Base-by-base conservation (phyloP, 2,797 vertebrate species). In the Channa striata region DNA sequence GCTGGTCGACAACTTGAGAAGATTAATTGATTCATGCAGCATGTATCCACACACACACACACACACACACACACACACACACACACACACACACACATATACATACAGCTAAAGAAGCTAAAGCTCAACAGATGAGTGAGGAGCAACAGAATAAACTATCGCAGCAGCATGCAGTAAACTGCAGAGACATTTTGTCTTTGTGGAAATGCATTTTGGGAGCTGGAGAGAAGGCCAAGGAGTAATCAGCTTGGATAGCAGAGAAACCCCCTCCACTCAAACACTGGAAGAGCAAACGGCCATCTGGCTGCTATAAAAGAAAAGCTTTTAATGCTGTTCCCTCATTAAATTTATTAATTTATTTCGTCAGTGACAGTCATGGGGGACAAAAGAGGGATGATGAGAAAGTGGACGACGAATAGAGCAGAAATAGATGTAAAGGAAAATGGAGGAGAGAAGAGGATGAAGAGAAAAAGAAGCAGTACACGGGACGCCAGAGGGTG, bases 201-300 rank as follows among this genome's bases (percentile, higher is more conserved):
- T 51, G 59, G 44, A 73, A 37, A 66, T 60, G 20, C 20, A 59
- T 68, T 54, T 56, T 30, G 12, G 54, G 56, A 49, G 20, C 69
- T 74, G 70, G 44, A 78, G 66, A 68, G 10, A 40, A 73, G 65
- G 49, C 59, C 68, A 76, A 70, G 8, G 20, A 47, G 49, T 54
- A 33, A 70, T 64, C n/a, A 47, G 33, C 21, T 56, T 57, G 57
- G 42, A 30, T 39, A 37, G 42, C 21, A 54, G 51, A 69, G 40
- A 77, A 72, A 66, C 13, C 43, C 59, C 11, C 1, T 39, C 19
- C 59, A 56, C 52, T 51, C 11, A 68, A 19, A 62, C 50, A 61
- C 50, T 43, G 58, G 36, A 75, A 52, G 61, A 73, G 60, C 77
- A 83, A 84, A 74, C 52, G 76, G 65, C 87, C 87, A 90, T 90